These are phyloP conservation scores for Oryzias javanicus DNA, from an alignment of 2,113 vertebrate genomes.

Conservation along the genomic window DNA sequence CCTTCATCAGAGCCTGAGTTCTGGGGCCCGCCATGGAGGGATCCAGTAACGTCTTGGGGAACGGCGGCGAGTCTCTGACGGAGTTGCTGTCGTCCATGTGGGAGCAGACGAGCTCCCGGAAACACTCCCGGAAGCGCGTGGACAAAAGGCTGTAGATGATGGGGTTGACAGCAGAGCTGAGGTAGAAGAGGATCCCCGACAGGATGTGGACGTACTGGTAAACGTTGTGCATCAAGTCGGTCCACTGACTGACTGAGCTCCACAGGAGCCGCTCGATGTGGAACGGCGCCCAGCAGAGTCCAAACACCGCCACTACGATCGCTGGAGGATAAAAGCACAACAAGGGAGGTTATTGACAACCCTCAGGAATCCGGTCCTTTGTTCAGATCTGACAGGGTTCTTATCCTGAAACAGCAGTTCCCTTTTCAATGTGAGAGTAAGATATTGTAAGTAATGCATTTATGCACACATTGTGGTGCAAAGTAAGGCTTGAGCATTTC, in stretches of 20 bases:
- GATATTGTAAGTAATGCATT: no score
- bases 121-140: constrained; percentile 74
- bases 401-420: neutral
- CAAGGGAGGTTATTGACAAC: neutral
- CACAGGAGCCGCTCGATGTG: constrained; percentile 77
- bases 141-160: constrained; percentile 80
- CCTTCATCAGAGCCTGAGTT: constrained; percentile 17
- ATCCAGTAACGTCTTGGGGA: constrained; percentile 51
- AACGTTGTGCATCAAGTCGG: constrained; percentile 70
- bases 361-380: neutral
- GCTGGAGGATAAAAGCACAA: constrained; percentile 27
- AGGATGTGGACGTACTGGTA: constrained; percentile 80
- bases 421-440: no score
- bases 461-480: no score
- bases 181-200: constrained; percentile 77
- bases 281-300: constrained; percentile 77
- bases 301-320: constrained; percentile 72
- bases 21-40: constrained; percentile 26
- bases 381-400: neutral
- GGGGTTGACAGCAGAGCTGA: constrained; percentile 77
- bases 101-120: constrained; percentile 69
- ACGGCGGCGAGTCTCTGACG: constrained; percentile 60
- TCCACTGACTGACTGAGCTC: constrained; percentile 78
- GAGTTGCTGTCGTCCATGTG: constrained; percentile 43
- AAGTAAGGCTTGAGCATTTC: no score